Evolutionary conservation across 2,113 vertebrate genomes (phyloP).

Genomic region (Podiceps cristatus): DNA sequence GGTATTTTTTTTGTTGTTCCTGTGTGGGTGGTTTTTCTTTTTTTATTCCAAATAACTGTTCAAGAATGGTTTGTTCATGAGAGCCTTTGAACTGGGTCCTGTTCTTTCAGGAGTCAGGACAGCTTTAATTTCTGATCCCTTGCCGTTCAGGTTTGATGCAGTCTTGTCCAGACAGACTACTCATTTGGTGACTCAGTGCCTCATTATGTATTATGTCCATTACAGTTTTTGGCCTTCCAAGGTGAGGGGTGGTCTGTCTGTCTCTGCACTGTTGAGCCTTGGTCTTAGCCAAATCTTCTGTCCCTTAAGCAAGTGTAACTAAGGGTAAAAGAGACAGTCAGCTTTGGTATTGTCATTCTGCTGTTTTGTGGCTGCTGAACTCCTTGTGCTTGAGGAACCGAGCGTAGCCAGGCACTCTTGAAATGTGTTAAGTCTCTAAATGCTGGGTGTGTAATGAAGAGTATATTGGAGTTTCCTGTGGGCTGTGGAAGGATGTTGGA

Average conservation of each 20-base stretch:
- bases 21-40: no score
- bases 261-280: background rate
- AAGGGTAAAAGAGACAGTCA: accelerated
- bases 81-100: background rate
- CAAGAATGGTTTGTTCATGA: background rate
- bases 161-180: background rate
- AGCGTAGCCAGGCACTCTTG: background rate
- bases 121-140: background rate
- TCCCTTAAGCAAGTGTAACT: background rate
- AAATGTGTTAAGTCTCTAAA: accelerated
- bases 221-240: background rate
- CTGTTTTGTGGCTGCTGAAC: background rate
- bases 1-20: no score
- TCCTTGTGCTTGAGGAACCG: background rate
- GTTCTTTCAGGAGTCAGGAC: background rate
- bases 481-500: background rate
- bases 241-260: background rate
- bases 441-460: accelerated
- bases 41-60: background rate
- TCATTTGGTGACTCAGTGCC: background rate
- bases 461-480: accelerated
- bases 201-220: background rate
- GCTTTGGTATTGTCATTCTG: background rate
- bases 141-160: background rate
- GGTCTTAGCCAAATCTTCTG: background rate